A percentile compares a stretch with the other conserved stretches of the same genome.
These are phyloP conservation scores for Aproaerema taeniolella DNA, from an alignment of 2,888 invertebrate genomes.

Conservation along the genomic window DNA sequence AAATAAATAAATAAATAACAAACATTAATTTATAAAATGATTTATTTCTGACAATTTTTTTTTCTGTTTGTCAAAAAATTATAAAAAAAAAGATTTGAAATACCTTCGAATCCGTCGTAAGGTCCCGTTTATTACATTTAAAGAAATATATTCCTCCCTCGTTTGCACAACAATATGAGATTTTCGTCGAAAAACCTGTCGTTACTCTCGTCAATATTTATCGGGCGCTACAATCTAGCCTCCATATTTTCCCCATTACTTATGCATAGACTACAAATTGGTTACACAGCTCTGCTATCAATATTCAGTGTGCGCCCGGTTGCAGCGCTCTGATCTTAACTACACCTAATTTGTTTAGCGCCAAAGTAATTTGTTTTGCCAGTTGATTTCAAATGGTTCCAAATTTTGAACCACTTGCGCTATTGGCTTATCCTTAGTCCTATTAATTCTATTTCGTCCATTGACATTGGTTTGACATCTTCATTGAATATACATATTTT, in stretches of 20 bases:
- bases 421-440: no score
- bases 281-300: constrained; percentile 57
- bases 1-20: no score
- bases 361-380: constrained; percentile 5
- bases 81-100: no score
- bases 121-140: no score
- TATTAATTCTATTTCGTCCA: no score
- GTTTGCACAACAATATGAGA: constrained; percentile 6
- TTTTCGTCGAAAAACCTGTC: constrained; percentile 9
- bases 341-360: constrained; percentile 13
- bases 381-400: constrained; percentile 6
- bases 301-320: constrained; percentile 62
- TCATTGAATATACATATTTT: no score
- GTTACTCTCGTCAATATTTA: constrained; percentile 49
- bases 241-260: constrained; percentile 70
- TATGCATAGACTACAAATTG: constrained; percentile 74
- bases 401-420: constrained; percentile 7
- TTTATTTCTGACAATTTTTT: no score
- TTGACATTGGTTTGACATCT: no score
- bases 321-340: constrained; percentile 25
- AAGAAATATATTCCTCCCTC: background rate
- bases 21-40: no score
- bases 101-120: no score
- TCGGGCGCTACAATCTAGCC: constrained; percentile 53
- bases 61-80: no score